Evolutionary conservation across 2,888 invertebrate genomes (phyloP), one percentile per base, ranked within the genome.

Genomic region (Tiliacea citrago): DNA sequence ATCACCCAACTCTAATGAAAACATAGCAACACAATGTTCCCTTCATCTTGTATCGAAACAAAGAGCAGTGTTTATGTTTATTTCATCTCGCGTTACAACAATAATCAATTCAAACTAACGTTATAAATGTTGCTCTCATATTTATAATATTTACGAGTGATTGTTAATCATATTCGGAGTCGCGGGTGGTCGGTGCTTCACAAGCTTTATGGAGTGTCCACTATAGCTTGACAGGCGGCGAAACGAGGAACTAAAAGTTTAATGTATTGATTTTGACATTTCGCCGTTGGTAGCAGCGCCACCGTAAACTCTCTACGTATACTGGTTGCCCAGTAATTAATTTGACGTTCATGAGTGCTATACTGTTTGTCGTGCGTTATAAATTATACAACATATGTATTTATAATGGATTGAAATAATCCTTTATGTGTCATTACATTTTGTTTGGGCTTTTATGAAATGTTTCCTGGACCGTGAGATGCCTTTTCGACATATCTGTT

Each of bases 141-240:
- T 86, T 86, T 81, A 86, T 86, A 86, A 82, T 87, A 89, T 88
- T 88, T 86, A 89, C 82, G 86, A 81, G 79, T 79, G 83, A 87
- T 84, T 87, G 87, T 88, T 88, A 90, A 90, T 91, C 87, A 89
- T 87, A 84, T 86, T 83, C 71, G 53, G 75, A 78, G 81, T 86
- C 82, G 88, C 86, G 91, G 92, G 92, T 92, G 92, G 92, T 89
- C 92, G 88, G 72, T 75, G 85, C 84, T 85, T 86, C 87, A 87
- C 84, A 80, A 70, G 84, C 81, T 68, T 39, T 57, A 53, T 12
- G 24, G 47, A 77, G 12, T 12, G n/a, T 2, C 80, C 78, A 77
- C 4, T 42, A 10, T 82, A 82, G 47, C 57, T 66, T 82, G 80
- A 61, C 68, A 57, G 68, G 47, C 73, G 78, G 66, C 10, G 60